Conservation (phyloP, 2,113 vertebrate genomes). For the Redunca redunca region DNA sequence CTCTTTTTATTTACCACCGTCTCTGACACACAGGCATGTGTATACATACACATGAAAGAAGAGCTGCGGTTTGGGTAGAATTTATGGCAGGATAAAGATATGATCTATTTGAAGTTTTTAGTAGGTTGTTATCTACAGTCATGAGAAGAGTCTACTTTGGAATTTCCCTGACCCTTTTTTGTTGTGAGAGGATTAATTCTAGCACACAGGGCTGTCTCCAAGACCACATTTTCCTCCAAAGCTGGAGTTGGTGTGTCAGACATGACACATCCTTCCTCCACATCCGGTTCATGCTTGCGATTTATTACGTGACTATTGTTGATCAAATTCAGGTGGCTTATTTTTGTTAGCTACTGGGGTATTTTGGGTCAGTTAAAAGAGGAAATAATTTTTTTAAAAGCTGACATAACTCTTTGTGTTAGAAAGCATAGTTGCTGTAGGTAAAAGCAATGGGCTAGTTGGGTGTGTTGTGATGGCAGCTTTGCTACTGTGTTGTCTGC, state of each 20-base stretch:
- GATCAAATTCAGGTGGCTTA: neutral
- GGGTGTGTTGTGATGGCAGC: neutral
- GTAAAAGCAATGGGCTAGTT: neutral
- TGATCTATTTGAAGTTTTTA: slow-evolving; percentile 39
- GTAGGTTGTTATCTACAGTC: neutral
- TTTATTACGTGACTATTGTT: neutral
- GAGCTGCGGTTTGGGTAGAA: neutral
- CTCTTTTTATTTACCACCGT: neutral
- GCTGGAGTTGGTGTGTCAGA: neutral
- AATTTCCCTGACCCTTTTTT: slow-evolving; percentile 1
- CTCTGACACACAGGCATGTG: neutral
- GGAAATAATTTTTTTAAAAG: slow-evolving; percentile 3
- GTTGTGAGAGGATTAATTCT: neutral
- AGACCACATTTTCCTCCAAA: neutral
- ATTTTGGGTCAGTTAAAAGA: slow-evolving; percentile 35
- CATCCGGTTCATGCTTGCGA: neutral
- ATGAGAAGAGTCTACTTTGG: slow-evolving; percentile 9
- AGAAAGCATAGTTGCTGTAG: neutral
- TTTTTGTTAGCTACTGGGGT: slow-evolving; percentile 27
- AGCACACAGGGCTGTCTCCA: neutral
- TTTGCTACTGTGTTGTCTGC: neutral
- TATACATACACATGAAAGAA: neutral
- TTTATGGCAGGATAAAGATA: neutral
- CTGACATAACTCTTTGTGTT: neutral
- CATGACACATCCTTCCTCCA: neutral